phyloP scores from a whole-genome alignment of 2,888 invertebrate species.

The Physocephala rufipes region DNA sequence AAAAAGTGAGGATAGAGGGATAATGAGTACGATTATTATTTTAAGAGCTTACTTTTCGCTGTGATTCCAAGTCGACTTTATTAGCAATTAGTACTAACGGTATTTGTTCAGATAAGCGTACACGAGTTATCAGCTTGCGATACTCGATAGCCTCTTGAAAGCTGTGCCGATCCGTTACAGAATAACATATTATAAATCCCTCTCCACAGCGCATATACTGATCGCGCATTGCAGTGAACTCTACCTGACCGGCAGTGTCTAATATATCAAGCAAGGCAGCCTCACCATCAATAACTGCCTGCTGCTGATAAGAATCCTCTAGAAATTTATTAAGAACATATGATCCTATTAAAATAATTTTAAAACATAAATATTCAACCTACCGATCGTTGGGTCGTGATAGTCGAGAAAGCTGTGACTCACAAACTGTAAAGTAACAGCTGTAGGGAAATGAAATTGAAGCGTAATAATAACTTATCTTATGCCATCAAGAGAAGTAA shows the following conservation, averaged over 20 bases:
- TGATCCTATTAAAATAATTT: not conserved
- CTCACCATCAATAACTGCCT: slow-evolving; percentile 92
- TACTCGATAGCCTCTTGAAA: slow-evolving; percentile 89
- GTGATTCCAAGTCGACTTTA: slow-evolving; percentile 85
- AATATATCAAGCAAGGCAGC: slow-evolving; percentile 88
- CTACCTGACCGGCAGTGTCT: slow-evolving; percentile 94
- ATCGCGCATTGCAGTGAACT: slow-evolving; percentile 93
- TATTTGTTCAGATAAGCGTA: slow-evolving; percentile 84
- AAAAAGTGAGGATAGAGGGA: not conserved
- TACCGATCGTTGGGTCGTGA: slow-evolving; percentile 94
- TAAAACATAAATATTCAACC: slow-evolving; percentile 51
- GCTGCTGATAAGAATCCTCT: slow-evolving; percentile 96
- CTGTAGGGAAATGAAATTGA: slow-evolving; percentile 62
- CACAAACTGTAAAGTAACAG: slow-evolving; percentile 91
- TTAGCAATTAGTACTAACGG: slow-evolving; percentile 89
- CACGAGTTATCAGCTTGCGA: slow-evolving; percentile 82
- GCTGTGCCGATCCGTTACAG: slow-evolving; percentile 87
- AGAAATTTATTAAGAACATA: slow-evolving; percentile 19
- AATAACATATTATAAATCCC: slow-evolving; percentile 91
- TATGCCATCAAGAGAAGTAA: not conserved
- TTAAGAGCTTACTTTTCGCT: slow-evolving; percentile 72
- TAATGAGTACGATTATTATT: too few relatives aligned
- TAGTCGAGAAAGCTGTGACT: slow-evolving; percentile 92
- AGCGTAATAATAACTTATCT: not conserved
- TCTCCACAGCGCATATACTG: slow-evolving; percentile 95